Evolutionary conservation across 1,140 invertebrate genomes (phyloP), one percentile per base, ranked within the genome.

Genomic region (Polypedilum vanderplanki): DNA sequence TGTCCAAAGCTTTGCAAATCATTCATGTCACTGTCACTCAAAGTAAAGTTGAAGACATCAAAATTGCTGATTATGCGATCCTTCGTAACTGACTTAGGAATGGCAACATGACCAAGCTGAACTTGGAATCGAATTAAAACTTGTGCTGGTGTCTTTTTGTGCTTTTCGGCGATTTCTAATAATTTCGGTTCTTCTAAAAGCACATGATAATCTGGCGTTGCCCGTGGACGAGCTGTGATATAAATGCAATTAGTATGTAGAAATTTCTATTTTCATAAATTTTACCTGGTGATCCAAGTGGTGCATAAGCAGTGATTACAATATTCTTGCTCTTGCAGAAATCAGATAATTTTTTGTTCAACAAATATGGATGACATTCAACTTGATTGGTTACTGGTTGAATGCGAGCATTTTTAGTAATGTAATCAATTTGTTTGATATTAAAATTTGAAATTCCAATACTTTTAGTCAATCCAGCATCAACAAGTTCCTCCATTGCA

Each of bases 361-460:
- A 87, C 75, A 93, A 83, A 80, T 93, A 94, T 0, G 89, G 89
- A 81, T 94, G 91, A 76, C 88, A 88, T 81, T 95, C 93, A 18
- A 93, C 85, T 86, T 95, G 92, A 80, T 91, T 88, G 9, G 85
- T 87, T 7, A 87, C 88, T 41, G 93, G 93, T 77, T 88, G 88
- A 74, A 95, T 89, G 75, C 81, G 87, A 20, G 87, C 87, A n/a
- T 83, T 81, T 8, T 86, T 83, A 33, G 94, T 78, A 20, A 96
- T 79, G 22, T 89, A 84, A 75, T 89, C 84, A 15, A 94, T 86
- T 83, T 96, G 94, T 75, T 87, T 83, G 74, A 83, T 87, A 79
- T 93, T 95, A 80, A 96, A 96, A 80, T 96, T 96, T 1, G 92
- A 94, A 0, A 96, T 76, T 20, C 94, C 94, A 79, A 96, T 94